A percentile compares a stretch with the other conserved stretches of the same genome.
Conservation (phyloP, 2,888 invertebrate species). For the Ophion costatus region DNA sequence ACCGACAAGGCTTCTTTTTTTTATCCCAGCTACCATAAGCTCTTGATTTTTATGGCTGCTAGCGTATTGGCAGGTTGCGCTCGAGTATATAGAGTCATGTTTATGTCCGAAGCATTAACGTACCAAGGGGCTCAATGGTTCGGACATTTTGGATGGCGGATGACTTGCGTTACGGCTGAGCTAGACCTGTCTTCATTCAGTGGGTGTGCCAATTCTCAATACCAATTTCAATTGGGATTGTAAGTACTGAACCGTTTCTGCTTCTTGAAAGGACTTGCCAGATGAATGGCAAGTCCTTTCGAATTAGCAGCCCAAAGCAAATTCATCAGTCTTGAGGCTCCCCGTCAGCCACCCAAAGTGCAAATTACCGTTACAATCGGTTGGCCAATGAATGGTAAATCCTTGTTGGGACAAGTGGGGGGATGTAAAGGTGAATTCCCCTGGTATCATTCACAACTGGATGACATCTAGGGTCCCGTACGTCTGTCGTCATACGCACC, state of each 20-base stretch:
- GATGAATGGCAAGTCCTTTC: no score
- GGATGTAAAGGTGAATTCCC: not conserved
- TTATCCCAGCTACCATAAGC: constrained; percentile 45
- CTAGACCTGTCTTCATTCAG: not conserved
- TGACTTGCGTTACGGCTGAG: not conserved
- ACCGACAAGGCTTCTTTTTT: not conserved
- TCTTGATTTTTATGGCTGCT: constrained; percentile 64
- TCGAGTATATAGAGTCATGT: constrained; percentile 59
- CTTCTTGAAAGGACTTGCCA: not conserved
- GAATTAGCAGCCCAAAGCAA: no score
- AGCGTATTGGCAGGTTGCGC: constrained; percentile 55
- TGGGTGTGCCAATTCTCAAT: not conserved
- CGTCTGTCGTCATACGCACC: not conserved
- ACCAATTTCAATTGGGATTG: not conserved
- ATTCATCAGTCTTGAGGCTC: no score
- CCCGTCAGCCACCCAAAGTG: no score
- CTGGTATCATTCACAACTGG: not conserved
- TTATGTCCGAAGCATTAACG: constrained; percentile 48
- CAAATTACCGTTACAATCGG: no score
- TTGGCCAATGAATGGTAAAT: not conserved
- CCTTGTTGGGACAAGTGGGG: not conserved
- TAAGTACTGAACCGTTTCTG: not conserved
- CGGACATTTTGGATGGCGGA: not conserved
- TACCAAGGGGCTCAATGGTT: constrained; percentile 4
- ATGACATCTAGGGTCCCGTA: not conserved